These are phyloP conservation scores for Aurelia aurita complex sp. Pacific DNA, from an alignment of 30 jellyfish, hydroid and myxozoan species.

Conservation along the genomic window DNA sequence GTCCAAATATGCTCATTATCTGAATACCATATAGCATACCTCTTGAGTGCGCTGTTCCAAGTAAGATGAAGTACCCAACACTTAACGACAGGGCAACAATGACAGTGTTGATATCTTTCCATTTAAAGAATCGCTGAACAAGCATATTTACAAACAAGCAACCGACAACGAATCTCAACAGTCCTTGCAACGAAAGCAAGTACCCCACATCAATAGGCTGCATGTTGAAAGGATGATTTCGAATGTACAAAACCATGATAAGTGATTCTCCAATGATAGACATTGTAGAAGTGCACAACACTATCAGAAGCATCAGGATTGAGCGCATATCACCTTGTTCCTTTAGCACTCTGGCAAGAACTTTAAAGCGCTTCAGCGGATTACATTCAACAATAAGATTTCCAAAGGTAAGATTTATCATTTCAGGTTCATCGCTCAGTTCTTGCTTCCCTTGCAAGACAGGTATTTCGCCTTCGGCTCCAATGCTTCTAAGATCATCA, in stretches of 20 bases:
- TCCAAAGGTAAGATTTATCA: not conserved
- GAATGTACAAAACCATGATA: conserved; percentile 19
- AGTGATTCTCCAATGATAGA: conserved; percentile 33
- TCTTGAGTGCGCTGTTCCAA: conserved; percentile 18
- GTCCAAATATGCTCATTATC: conserved; percentile 34
- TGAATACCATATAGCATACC: conserved; percentile 27
- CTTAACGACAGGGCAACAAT: not conserved
- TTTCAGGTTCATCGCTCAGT: too few relatives aligned
- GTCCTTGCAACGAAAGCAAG: conserved; percentile 44
- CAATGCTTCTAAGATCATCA: too few relatives aligned
- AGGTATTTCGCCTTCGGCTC: too few relatives aligned
- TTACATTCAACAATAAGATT: conserved; percentile 1
- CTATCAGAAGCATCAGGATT: not conserved
- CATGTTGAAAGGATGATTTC: conserved; percentile 46
- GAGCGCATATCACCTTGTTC: conserved; percentile 29
- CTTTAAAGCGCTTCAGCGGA: conserved; percentile 15
- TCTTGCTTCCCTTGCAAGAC: too few relatives aligned
- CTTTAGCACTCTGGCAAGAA: not conserved
- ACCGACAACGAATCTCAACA: conserved; percentile 38
- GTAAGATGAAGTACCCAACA: conserved; percentile 21
- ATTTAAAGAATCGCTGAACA: conserved; percentile 24
- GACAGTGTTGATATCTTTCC: conserved; percentile 29
- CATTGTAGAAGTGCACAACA: conserved; percentile 13
- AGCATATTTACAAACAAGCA: conserved; percentile 9
- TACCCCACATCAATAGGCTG: conserved; percentile 19